A percentile compares a stretch with the other conserved stretches of the same genome.
Evolutionary conservation across 2,113 vertebrate species (phyloP).

Genomic region (Antigone vipio): DNA sequence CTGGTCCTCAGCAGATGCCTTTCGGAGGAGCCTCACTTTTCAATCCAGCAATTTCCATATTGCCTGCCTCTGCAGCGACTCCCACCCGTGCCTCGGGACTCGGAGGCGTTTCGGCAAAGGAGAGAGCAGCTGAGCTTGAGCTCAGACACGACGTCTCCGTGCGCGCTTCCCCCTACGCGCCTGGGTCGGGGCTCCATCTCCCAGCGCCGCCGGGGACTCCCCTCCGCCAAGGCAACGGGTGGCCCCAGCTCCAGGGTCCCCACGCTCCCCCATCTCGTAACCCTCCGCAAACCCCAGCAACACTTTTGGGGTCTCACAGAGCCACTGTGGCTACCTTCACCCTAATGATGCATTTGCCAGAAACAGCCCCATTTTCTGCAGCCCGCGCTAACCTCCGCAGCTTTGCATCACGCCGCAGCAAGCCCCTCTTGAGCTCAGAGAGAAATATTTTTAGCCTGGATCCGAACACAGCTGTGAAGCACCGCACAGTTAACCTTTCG

Average conservation of each 20-base stretch:
- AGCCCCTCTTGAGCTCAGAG: not conserved
- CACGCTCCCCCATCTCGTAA: not conserved
- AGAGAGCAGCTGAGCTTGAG: not conserved
- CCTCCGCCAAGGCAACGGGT: rapidly evolving
- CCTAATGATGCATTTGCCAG: rapidly evolving
- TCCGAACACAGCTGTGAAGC: not conserved
- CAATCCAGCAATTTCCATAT: not conserved
- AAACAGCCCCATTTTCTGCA: not conserved
- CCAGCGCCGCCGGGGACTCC: rapidly evolving
- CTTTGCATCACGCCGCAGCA: rapidly evolving
- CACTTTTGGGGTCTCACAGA: not conserved
- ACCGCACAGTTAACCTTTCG: not conserved
- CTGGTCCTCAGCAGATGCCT: not conserved
- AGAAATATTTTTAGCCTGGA: not conserved
- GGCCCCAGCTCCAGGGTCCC: not conserved
- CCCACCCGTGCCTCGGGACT: not conserved
- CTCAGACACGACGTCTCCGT: rapidly evolving
- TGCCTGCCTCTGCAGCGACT: not conserved
- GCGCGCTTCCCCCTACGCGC: rapidly evolving
- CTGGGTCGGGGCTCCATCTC: not conserved
- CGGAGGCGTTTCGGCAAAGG: not conserved
- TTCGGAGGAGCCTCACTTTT: not conserved
- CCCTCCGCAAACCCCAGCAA: not conserved
- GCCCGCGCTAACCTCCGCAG: rapidly evolving
- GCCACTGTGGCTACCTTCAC: not conserved